These are phyloP conservation scores for Zaprionus kolodkinae DNA, from an alignment of 1,140 invertebrate genomes.

Conservation along the genomic window DNA sequence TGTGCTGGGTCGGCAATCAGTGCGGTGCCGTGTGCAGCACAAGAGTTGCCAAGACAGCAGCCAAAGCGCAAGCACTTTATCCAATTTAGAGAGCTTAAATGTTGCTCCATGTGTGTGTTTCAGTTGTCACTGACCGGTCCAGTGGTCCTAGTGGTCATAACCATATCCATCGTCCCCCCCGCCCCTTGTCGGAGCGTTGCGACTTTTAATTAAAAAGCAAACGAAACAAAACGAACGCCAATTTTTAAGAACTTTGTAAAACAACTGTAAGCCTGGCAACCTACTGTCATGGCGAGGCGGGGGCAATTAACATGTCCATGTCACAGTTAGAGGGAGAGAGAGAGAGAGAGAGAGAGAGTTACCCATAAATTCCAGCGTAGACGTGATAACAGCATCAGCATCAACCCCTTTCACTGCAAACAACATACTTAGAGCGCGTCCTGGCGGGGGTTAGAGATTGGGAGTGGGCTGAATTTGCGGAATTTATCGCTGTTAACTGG, in stretches of 20 bases:
- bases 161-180: conserved; percentile 13
- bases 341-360: conserved; percentile 45
- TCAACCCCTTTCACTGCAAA: conserved; percentile 67
- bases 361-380: conserved; percentile 65
- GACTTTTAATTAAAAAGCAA: conserved; percentile 76
- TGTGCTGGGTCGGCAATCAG: neutral
- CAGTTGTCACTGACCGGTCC: conserved; percentile 54
- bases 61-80: conserved; percentile 69
- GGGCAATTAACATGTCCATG: conserved; percentile 78
- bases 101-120: conserved; percentile 3
- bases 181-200: conserved; percentile 20
- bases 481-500: conserved; percentile 67
- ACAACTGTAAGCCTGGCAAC: conserved; percentile 61
- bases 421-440: conserved; percentile 63
- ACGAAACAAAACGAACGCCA: conserved; percentile 61
- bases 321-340: too few species aligned
- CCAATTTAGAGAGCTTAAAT: conserved; percentile 78
- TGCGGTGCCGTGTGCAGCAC: neutral
- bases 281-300: conserved; percentile 1
- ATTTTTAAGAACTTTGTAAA: conserved; percentile 78
- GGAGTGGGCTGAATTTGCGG: conserved; percentile 41
- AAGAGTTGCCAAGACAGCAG: conserved; percentile 70
- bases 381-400: conserved; percentile 34
- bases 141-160: conserved; percentile 60
- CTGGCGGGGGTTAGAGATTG: conserved; percentile 1